Conservation (phyloP, 2,888 invertebrate species). For the Spialia ferax region DNA sequence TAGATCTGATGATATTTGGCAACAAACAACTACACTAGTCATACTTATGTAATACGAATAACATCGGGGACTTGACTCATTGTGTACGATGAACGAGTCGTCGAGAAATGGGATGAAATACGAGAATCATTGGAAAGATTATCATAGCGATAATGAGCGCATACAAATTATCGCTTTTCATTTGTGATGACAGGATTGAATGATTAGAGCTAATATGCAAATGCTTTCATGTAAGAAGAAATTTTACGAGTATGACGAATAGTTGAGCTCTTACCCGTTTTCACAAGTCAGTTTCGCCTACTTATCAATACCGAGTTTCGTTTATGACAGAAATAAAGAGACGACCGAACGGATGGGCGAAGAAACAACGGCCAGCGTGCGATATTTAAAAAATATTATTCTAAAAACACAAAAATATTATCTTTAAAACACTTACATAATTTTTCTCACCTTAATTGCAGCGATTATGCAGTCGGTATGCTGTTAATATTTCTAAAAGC, state of each 20-base stretch:
- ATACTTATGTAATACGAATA: constrained; percentile 61
- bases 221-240: too few species aligned
- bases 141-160: background rate
- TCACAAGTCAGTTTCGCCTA: too few species aligned
- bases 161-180: background rate
- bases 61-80: constrained; percentile 50
- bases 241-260: too few species aligned
- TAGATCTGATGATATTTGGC: constrained; percentile 57
- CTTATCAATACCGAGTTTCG: too few species aligned
- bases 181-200: too few species aligned
- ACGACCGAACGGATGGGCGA: too few species aligned
- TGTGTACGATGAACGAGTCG: background rate
- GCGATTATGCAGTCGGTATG: background rate
- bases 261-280: too few species aligned
- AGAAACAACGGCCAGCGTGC: too few species aligned
- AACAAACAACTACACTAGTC: constrained; percentile 72
- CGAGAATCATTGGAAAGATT: background rate
- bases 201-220: too few species aligned
- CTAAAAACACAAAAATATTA: background rate
- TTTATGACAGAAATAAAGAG: too few species aligned
- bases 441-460: background rate
- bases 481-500: background rate
- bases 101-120: background rate
- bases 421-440: background rate
- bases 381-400: background rate